Base-by-base conservation (phyloP, 2,888 invertebrate genomes). In the Myathropa florea region DNA sequence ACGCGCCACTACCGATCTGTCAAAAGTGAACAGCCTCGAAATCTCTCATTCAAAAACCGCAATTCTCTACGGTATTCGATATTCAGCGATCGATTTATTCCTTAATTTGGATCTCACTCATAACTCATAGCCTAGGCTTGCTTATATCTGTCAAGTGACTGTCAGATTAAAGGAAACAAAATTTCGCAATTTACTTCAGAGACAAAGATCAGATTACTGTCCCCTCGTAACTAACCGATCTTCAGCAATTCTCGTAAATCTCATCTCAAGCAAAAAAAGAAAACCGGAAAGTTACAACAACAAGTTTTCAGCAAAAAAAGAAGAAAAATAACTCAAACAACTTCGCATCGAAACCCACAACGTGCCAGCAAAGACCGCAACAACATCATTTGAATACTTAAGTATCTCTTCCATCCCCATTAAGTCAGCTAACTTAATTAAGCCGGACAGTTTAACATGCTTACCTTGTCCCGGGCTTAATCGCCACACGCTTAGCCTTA, bases 401-500 rank as follows among this genome's bases (percentile, higher is more conserved):
- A 68, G 68, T 77, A 64, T 59, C 53, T 85, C 60, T 77, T 67
- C 46, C 46, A 46, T 46, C 33, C 73, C 70, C 75, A 83, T 82
- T 82, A 73, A 75, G 39, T 67, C 75, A 53, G 71, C 65, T 86
- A 83, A 86, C 86, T 86, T 86, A 86, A 86, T 86, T 86, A 86
- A 86, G 78, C 63, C 72, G 36, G 85, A 85, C 83, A 86, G 86
- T 73, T 85, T 86, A 86, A 83, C 86, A 86, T 86, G 86, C 79
- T 86, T 75, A 86, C 86, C 86, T 86, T 86, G 86, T 86, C 83
- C 85, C 83, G 28, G 28, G 61, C 83, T 83, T 86, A 83, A 86
- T 86, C 78, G 82, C 83, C 86, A 71, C 83, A 82, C 86, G 86
- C 86, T 85, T 85, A 85, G 85, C 85, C 85, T 85, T 85, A 85